phyloP scores from a whole-genome alignment of 2,113 vertebrate genomes.

The Neolamprologus longior region DNA sequence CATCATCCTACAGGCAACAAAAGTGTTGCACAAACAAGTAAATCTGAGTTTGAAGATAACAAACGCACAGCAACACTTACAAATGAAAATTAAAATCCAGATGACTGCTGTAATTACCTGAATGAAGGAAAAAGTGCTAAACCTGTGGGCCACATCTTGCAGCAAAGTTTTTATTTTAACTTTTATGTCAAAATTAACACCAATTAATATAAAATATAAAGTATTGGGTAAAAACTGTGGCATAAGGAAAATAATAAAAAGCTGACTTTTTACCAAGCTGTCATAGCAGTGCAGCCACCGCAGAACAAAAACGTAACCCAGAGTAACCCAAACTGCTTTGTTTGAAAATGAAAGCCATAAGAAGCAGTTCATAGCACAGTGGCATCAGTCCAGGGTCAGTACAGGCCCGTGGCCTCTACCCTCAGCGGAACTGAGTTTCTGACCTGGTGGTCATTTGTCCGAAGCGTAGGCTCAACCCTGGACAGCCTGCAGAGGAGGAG shows the following conservation, averaged over 20 bases:
- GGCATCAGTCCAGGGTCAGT: constrained; percentile 47
- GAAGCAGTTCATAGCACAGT: not conserved
- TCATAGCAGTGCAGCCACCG: not conserved
- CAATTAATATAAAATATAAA: not conserved
- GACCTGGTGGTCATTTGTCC: constrained; percentile 71
- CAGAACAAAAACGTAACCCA: not conserved
- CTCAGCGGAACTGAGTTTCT: constrained; percentile 62
- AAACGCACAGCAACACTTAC: not conserved
- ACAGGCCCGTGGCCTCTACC: constrained; percentile 41
- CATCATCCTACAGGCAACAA: not conserved
- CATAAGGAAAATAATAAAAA: not conserved
- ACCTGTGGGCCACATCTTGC: not conserved
- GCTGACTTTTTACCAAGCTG: not conserved
- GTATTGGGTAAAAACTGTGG: not conserved
- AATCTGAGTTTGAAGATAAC: not conserved
- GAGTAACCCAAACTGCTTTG: not conserved
- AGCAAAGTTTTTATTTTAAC: not conserved
- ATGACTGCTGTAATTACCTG: not conserved
- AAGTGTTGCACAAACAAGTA: not conserved
- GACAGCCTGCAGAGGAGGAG: constrained; percentile 54
- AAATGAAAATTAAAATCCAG: not conserved
- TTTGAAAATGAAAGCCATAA: not conserved
- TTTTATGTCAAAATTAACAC: not conserved
- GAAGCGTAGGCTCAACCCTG: constrained; percentile 23
- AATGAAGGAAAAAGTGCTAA: not conserved